Percentiles rank a stretch among this genome's conserved stretches.
Evolutionary conservation across 2,888 invertebrate genomes (phyloP).

Genomic region (Uloborus plumipes): DNA sequence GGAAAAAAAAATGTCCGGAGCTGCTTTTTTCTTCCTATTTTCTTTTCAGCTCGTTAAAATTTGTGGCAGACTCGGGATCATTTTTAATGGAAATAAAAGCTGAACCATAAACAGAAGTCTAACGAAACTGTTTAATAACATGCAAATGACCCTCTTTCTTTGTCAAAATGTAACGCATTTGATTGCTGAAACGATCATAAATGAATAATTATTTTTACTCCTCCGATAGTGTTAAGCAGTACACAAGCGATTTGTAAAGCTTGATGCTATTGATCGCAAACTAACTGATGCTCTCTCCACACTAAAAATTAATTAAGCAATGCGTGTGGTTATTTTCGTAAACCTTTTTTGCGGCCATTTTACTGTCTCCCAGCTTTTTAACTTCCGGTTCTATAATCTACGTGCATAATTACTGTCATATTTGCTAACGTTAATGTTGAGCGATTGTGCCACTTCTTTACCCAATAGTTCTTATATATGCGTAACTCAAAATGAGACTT

Average conservation of each 20-base stretch:
- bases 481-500: too few relatives aligned
- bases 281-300: neutral
- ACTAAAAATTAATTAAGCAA: slow-evolving; percentile 26
- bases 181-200: slow-evolving; percentile 18
- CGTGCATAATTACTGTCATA: slow-evolving; percentile 5
- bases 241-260: neutral
- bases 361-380: slow-evolving; percentile 4
- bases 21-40: neutral
- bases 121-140: slow-evolving; percentile 29
- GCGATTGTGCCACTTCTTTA: slow-evolving; percentile 12
- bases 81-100: slow-evolving; percentile 11
- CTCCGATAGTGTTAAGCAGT: neutral
- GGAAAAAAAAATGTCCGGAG: too few relatives aligned
- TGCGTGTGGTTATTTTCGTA: slow-evolving; percentile 20
- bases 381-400: slow-evolving; percentile 8
- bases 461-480: neutral
- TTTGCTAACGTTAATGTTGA: slow-evolving; percentile 18
- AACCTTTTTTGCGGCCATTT: slow-evolving; percentile 17
- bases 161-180: slow-evolving; percentile 22
- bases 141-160: slow-evolving; percentile 25
- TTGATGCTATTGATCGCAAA: neutral
- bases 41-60: slow-evolving; percentile 51
- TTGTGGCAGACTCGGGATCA: slow-evolving; percentile 31
- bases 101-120: slow-evolving; percentile 13
- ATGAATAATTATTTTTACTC: slow-evolving; percentile 16